Evolutionary conservation across 1,140 invertebrate species (phyloP).

Genomic region (Drosophila nigrodunni): DNA sequence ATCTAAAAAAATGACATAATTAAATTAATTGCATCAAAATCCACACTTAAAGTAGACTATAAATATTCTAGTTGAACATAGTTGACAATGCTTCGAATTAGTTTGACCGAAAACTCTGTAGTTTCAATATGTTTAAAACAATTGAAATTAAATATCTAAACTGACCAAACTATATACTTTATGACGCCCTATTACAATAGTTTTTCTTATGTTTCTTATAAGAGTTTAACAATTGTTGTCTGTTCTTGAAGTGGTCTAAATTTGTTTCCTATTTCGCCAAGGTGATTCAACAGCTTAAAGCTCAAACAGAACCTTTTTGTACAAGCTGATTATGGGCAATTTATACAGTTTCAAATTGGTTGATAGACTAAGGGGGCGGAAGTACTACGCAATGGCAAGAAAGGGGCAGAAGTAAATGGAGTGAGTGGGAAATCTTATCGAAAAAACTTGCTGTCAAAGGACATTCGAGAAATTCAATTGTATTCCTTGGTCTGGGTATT

Average conservation of each 20-base stretch:
- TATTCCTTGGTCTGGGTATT: constrained; percentile 30
- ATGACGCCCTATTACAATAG: too few species aligned
- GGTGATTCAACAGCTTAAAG: constrained; percentile 35
- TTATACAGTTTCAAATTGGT: constrained; percentile 42
- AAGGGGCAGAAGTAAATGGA: background rate
- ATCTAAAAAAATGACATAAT: too few species aligned
- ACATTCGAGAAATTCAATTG: constrained; percentile 44
- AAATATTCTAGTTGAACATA: too few species aligned
- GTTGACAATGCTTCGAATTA: too few species aligned
- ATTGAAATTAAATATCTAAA: too few species aligned
- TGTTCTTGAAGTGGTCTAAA: background rate
- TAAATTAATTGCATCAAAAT: too few species aligned
- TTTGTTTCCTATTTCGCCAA: constrained; percentile 7
- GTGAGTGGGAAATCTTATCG: background rate
- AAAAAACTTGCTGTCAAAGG: constrained; percentile 40
- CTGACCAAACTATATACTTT: too few species aligned
- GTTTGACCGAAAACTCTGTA: too few species aligned
- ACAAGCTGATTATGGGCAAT: constrained; percentile 44
- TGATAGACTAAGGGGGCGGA: background rate
- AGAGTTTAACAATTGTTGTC: background rate
- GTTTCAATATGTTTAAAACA: too few species aligned
- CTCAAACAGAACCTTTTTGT: constrained; percentile 18
- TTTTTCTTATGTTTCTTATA: background rate
- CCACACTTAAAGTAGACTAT: too few species aligned
- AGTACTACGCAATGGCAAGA: background rate